These are phyloP conservation scores for Alligator mississippiensis DNA, from an alignment of 2,113 vertebrate species.

Conservation along the genomic window DNA sequence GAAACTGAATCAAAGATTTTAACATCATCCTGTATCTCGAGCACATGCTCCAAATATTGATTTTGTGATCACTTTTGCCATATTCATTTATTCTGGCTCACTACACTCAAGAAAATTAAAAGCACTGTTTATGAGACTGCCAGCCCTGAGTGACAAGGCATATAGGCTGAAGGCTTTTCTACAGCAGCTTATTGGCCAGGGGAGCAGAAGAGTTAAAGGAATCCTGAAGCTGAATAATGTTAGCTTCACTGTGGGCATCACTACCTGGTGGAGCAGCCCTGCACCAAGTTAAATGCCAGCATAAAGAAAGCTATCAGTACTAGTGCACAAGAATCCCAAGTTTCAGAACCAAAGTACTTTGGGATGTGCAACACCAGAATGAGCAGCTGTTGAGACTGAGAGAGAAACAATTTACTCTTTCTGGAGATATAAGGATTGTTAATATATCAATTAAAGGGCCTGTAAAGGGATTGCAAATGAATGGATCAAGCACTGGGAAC, in stretches of 20 bases:
- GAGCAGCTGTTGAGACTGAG: background rate
- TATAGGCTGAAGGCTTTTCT: accelerated
- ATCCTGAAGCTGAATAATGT: accelerated
- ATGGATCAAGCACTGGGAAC: background rate
- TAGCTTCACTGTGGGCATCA: background rate
- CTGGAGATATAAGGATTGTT: accelerated
- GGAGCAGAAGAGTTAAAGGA: background rate
- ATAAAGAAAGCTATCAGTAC: background rate
- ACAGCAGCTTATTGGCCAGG: background rate
- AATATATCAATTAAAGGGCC: accelerated
- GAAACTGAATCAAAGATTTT: background rate
- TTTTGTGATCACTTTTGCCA: background rate
- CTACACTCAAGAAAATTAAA: background rate
- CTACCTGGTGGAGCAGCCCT: accelerated
- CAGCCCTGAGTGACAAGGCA: accelerated
- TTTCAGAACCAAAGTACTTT: accelerated
- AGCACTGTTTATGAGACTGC: accelerated
- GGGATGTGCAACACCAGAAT: accelerated
- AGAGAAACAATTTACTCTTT: accelerated
- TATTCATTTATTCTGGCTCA: background rate
- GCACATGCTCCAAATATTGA: accelerated
- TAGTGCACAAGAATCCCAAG: background rate
- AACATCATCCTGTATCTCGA: background rate
- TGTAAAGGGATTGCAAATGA: background rate
- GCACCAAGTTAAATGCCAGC: background rate